Conservation (phyloP, 2,113 vertebrate species). For the Arvicanthis niloticus region DNA sequence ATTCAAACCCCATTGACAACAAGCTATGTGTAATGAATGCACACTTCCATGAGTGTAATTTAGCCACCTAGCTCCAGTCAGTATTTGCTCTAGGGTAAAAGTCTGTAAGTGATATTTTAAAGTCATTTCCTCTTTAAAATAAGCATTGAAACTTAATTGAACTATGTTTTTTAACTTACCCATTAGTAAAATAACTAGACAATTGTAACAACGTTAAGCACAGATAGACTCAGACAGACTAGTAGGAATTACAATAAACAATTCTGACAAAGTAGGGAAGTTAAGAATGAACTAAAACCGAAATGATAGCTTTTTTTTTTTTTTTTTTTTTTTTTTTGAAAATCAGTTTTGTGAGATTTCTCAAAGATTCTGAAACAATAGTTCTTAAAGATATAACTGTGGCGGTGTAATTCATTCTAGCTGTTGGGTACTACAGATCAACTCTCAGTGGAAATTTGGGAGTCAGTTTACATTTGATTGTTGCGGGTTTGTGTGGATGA, state of each 20-base stretch:
- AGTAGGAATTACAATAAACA: neutral
- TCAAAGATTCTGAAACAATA: neutral
- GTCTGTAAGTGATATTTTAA: neutral
- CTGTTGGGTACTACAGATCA: neutral
- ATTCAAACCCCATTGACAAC: neutral
- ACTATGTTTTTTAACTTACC: neutral
- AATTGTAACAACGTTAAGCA: neutral
- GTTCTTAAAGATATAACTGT: neutral
- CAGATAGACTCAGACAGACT: neutral
- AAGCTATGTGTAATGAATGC: neutral
- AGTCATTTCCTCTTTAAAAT: neutral
- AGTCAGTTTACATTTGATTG: constrained; percentile 3
- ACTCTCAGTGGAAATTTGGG: neutral
- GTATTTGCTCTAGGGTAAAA: neutral
- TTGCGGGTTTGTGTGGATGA: neutral
- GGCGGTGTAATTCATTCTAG: neutral
- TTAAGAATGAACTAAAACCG: neutral
- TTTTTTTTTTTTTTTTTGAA: neutral
- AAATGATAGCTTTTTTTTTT: neutral
- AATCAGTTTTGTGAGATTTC: constrained; percentile 35
- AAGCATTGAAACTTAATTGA: neutral
- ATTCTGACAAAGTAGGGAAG: neutral
- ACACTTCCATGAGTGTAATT: neutral
- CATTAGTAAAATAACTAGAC: constrained; percentile 30
- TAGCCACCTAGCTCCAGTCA: too few relatives aligned